Evolutionary conservation across 2,797 vertebrate genomes (phyloP).

Genomic region (Pseudochaenichthys georgianus): DNA sequence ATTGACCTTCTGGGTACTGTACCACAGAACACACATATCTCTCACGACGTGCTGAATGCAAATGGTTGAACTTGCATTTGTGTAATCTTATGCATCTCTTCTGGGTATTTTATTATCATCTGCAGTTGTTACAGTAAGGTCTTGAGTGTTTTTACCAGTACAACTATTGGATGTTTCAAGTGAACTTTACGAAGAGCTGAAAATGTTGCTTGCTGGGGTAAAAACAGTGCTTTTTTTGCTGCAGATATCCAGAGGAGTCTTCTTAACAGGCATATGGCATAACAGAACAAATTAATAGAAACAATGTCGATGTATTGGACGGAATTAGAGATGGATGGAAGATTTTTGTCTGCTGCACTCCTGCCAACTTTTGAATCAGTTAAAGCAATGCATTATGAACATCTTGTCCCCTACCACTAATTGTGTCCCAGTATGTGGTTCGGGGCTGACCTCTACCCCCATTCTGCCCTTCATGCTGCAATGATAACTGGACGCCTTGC

Average conservation of each 20-base stretch:
- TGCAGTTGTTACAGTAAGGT: constrained; percentile 20
- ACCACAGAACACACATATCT: constrained; percentile 4
- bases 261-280: not conserved
- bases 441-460: constrained; percentile 72
- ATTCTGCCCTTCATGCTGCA: constrained; percentile 81
- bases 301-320: not conserved
- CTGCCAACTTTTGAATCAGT: not conserved
- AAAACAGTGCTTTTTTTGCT: not conserved
- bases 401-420: constrained; percentile 24
- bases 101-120: not conserved
- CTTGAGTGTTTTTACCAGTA: not conserved
- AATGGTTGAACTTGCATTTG: not conserved
- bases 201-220: not conserved
- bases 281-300: not conserved
- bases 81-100: not conserved
- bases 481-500: constrained; percentile 66
- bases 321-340: not conserved
- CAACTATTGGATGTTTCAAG: not conserved
- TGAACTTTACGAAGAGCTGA: not conserved
- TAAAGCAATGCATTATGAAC: not conserved
- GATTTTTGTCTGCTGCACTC: not conserved
- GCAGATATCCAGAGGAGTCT: not conserved
- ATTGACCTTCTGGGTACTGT: constrained; percentile 95
- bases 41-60: not conserved
- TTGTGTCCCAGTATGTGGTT: constrained; percentile 61